Base-by-base conservation (phyloP, 2,113 vertebrate species). In the Scomber colias region DNA sequence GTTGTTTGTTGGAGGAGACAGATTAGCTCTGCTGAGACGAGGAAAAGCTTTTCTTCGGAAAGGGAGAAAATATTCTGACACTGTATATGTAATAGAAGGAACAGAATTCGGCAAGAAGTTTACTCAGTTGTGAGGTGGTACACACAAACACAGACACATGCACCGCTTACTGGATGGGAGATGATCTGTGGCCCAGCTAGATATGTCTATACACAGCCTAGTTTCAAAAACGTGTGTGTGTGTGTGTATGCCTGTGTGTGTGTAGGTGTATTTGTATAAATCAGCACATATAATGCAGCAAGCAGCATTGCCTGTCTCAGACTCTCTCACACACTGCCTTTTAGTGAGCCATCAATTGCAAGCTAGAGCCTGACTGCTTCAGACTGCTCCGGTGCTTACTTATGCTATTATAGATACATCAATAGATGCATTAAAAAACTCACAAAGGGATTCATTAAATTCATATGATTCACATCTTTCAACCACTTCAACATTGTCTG, bases 321-420 rank as follows among this genome's bases (percentile, higher is more conserved):
- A 27, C 24, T 27, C 24, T 27, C 24, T 27, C 24, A 66, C 75
- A 80, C 71, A 17, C 44, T 57, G 71, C 83, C 77, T 75, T 85
- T 16, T 27, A 81, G 71, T 79, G 24, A 27, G 64, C 63, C 71
- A 89, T 86, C 81, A 62, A 76, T 89, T 77, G 63, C 31, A 63
- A 71, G 70, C 62, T 15, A 0, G 16, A 27, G 69, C 16, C 63
- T 51, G 51, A 77, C 70, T 79, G 77, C 71, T 79, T 15, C 66
- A 64, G 57, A 64, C 61, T 35, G 70, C n/a, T 73, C 54, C 53
- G 9, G 49, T 68, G 81, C 75, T 85, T 75, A 71, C 79, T 77
- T 72, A 73, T 60, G 21, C 78, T 62, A n/a, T 82, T 84, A 83
- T 59, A 74, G 72, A 83, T 86, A 40, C 75, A 92, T 89, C 88